Evolutionary conservation across 2,113 vertebrate species (phyloP).

Genomic region (Charina bottae): DNA sequence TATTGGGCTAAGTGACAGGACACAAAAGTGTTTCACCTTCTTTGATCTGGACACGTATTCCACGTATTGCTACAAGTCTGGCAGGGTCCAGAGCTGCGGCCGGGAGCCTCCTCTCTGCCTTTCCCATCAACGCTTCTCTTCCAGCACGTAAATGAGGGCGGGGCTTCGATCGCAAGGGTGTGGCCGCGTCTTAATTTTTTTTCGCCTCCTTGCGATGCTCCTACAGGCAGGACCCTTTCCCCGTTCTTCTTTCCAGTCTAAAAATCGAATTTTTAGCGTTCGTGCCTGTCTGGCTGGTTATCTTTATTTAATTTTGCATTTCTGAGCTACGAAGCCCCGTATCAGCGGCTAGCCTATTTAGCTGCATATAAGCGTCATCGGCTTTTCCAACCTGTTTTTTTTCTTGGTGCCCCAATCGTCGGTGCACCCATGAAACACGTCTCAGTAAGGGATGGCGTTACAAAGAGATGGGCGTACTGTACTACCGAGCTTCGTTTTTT

Average conservation of each 20-base stretch:
- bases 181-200: not conserved
- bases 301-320: not conserved
- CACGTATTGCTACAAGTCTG: not conserved
- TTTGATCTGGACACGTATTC: not conserved
- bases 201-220: not conserved
- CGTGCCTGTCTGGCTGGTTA: not conserved
- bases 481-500: not conserved
- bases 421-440: not conserved
- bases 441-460: not conserved
- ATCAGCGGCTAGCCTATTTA: not conserved
- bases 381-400: not conserved
- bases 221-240: not conserved
- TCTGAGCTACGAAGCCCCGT: not conserved
- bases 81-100: not conserved
- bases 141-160: not conserved
- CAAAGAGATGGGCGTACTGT: not conserved
- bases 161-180: not conserved
- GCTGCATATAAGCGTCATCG: not conserved
- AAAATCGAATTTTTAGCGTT: not conserved
- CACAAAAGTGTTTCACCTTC: not conserved
- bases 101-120: not conserved
- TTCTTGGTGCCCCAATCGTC: not conserved
- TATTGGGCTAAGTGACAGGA: not conserved
- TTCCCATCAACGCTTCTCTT: not conserved
- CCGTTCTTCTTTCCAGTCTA: not conserved